Conservation (phyloP, 2,797 vertebrate species). For the Acrossocheilus fasciatus region DNA sequence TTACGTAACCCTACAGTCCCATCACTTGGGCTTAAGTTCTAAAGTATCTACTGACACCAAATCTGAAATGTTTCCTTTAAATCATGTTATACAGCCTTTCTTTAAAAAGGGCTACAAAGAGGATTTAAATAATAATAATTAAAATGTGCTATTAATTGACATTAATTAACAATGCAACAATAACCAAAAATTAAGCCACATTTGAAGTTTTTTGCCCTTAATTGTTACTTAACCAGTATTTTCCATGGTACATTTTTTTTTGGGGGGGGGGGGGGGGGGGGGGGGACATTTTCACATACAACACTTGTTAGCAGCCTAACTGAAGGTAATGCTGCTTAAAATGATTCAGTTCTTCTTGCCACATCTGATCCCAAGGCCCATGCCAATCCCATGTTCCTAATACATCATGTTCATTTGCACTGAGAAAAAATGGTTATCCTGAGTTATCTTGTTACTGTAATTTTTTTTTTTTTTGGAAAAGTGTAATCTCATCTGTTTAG, state of each 20-base stretch:
- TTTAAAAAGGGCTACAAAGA: neutral
- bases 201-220: neutral
- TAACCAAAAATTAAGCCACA: neutral
- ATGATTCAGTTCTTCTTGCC: neutral
- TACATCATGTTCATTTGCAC: neutral
- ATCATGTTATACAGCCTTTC: neutral
- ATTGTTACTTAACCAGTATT: neutral
- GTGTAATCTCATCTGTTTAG: no score
- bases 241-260: neutral
- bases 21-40: neutral
- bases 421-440: neutral
- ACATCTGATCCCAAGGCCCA: neutral
- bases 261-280: no score
- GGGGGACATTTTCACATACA: neutral
- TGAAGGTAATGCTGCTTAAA: neutral
- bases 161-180: neutral
- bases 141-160: neutral
- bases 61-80: neutral
- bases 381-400: neutral
- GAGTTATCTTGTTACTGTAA: neutral
- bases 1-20: neutral
- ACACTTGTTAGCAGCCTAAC: neutral
- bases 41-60: neutral
- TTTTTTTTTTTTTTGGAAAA: neutral
- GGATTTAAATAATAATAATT: neutral